Evolutionary conservation across 2,113 vertebrate genomes (phyloP), one percentile per base, ranked within the genome.

Genomic region (Rhombomys opimus): DNA sequence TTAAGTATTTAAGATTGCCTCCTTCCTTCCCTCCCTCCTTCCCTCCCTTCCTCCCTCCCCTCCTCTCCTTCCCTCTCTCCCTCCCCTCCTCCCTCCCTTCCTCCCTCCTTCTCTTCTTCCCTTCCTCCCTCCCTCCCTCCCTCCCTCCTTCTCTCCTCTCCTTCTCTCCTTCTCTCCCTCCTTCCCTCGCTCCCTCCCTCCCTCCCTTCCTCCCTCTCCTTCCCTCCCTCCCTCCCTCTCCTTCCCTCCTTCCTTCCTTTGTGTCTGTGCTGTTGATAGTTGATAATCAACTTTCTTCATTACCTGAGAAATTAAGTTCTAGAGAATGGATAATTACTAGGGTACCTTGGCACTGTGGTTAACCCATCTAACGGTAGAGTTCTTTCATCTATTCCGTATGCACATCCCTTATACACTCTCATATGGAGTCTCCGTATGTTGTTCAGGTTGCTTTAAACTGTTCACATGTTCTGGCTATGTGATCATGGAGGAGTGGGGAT

Each of bases 111-210:
- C 54, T 57, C 13, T 57, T 1, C 8, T 7, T 57, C 54, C 54
- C 8, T 57, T 10, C 54, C 54, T 57, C 54, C 7, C 54, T 13
- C 54, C 54, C 54, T 57, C 10, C 77, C 54, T 15, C 41, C 41
- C 4, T 46, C 50, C 91, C 0, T 0, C 10, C 77, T 88, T 88
- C 68, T n/a, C 14, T 52, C 30, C 17, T 32, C 12, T 1, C 54
- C 54, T 57, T 10, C 54, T n/a, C 54, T 11, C 9, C 57, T 15
- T 57, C 57, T 15, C 4, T 57, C 54, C 54, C 2, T 57, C 10
- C 10, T 6, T 57, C 57, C 57, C 1, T 57, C 54, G 8, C 54
- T 57, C 54, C 10, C 57, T 14, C 14, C 57, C 57, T 57, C 14
- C 15, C 54, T 57, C 1, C 54, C 54, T 15, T 57, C 54, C 13